Evolutionary conservation across 2,797 vertebrate genomes (phyloP), one percentile per base, ranked within the genome.

Genomic region (Xenentodon cancila): DNA sequence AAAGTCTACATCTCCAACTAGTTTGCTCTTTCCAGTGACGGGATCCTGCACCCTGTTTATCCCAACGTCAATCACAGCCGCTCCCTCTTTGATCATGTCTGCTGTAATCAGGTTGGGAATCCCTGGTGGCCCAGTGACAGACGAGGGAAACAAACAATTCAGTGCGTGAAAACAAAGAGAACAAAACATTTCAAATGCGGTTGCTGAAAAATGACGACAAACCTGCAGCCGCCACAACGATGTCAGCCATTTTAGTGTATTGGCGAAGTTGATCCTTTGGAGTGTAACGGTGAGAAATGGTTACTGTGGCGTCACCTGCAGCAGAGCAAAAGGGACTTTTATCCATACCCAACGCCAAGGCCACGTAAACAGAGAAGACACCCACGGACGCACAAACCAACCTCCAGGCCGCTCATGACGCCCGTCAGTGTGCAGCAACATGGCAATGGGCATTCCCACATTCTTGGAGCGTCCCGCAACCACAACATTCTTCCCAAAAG

Each of bases 361-460:
- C 12, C 6, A 12, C 3, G 3, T 13, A 2, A 52, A 25, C 16
- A 27, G 8, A 17, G 0, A 62, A 59, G 27, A 20, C 17, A 4
- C 0, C 9, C 7, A 20, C 0, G 44, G 2, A 32, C 7, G 12
- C 9, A 21, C 8, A 4, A 18, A 65, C 61, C 82, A 62, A 98
- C 97, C 97, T 90, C 97, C 98, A 0, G 98, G 97, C 1, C 97
- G 93, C 73, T 99, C 97, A 0, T 99, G 98, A 0, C 90, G 81
- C 2, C 98, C 96, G 0, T 99, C 98, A 0, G 97, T 97, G 30
- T 99, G 98, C 8, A 99, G 93, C 19, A 99, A 80, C 97, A 99
- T 98, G 1, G 98, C 97, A 0, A 99, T 98, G 42, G 98, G 98
- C 97, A 99, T 98, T 1, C 98, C 97, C 13, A 99, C 98, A 0